A percentile compares a stretch with the other conserved stretches of the same genome.
Conservation (phyloP, 2,113 vertebrate genomes). For the Mesembrinibis cayennensis region DNA sequence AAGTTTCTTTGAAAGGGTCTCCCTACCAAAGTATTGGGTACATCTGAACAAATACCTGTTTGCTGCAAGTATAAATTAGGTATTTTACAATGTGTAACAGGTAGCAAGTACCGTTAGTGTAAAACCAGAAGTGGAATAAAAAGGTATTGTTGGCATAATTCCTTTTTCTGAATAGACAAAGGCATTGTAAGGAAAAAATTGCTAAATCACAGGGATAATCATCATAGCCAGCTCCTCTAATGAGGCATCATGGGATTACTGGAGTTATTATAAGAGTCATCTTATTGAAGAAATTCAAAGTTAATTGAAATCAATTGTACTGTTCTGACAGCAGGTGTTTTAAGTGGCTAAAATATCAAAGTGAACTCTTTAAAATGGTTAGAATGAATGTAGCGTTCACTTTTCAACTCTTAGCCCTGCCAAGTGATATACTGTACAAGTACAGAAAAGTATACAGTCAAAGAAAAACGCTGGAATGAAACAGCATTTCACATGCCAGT, state of each 20-base stretch:
- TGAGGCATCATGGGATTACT: conserved; percentile 74
- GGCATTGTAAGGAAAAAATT: conserved; percentile 56
- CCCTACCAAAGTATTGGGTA: background rate
- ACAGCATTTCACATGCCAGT: background rate
- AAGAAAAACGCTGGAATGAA: conserved; percentile 37
- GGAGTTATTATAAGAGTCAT: conserved; percentile 65
- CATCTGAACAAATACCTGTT: background rate
- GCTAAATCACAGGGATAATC: conserved; percentile 67
- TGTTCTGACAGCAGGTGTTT: conserved; percentile 69
- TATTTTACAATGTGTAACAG: background rate
- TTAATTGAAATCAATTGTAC: conserved; percentile 69
- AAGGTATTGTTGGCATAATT: background rate
- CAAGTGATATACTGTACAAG: conserved; percentile 5
- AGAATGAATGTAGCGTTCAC: conserved; percentile 7
- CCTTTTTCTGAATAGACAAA: conserved; percentile 55
- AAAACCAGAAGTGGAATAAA: background rate
- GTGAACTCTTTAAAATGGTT: conserved; percentile 35
- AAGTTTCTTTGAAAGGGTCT: background rate
- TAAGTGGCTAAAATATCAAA: conserved; percentile 61
- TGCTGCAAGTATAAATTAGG: background rate
- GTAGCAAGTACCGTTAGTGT: background rate
- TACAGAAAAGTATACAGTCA: background rate
- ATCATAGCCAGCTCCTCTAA: conserved; percentile 67
- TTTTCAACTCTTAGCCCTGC: conserved; percentile 6
- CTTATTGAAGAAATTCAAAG: conserved; percentile 62